These are phyloP conservation scores for Heliconius hortense DNA, from an alignment of 2,888 invertebrate genomes.

Conservation along the genomic window DNA sequence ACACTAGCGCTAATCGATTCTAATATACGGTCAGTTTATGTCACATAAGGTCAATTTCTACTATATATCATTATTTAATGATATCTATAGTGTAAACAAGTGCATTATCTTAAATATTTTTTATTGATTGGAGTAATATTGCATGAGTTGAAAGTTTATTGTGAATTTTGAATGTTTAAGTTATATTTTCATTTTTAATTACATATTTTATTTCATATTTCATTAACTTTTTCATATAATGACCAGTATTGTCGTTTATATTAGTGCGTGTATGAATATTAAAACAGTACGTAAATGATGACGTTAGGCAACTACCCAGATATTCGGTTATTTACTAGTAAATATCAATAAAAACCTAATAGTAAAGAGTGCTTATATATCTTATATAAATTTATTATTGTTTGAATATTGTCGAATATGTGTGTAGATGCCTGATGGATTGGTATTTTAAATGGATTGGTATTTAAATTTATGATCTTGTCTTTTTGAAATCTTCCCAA, in stretches of 20 bases:
- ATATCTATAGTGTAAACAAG: background rate
- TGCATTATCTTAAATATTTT: background rate
- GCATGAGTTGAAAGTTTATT: constrained; percentile 6
- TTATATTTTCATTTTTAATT: constrained; percentile 6
- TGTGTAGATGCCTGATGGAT: background rate
- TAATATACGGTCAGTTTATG: constrained; percentile 36
- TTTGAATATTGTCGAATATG: constrained; percentile 4
- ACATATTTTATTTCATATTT: constrained; percentile 2
- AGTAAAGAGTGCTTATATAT: too few species aligned
- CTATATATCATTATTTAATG: constrained; percentile 11
- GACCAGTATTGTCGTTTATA: constrained; percentile 15
- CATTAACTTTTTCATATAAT: constrained; percentile 1
- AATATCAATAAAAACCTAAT: background rate
- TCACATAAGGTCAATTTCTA: constrained; percentile 20
- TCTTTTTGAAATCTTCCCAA: constrained; percentile 15
- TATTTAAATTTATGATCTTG: too few species aligned
- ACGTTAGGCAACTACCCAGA: background rate
- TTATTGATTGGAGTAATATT: background rate
- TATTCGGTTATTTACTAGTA: background rate
- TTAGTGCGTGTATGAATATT: constrained; percentile 14
- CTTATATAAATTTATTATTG: background rate
- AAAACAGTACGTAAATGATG: constrained; percentile 7
- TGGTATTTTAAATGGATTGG: background rate
- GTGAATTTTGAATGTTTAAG: constrained; percentile 4
- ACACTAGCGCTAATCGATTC: constrained; percentile 74